Conservation (phyloP, 2,113 vertebrate genomes). For the Riparia riparia region DNA sequence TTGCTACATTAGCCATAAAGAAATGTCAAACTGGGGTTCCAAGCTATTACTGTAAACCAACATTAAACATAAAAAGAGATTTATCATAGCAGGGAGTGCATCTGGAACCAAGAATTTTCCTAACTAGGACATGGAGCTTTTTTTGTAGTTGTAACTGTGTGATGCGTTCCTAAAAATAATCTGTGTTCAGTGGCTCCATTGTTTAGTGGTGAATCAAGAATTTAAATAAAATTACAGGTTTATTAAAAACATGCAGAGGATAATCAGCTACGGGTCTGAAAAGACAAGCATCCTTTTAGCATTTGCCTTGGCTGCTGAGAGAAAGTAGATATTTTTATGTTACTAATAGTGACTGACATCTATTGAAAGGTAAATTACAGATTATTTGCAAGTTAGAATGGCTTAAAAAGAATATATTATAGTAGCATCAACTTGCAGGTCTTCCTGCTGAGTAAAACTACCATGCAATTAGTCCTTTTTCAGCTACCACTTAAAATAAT, state of each 20-base stretch:
- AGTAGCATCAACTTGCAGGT: neutral
- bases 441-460: slow-evolving; percentile 15
- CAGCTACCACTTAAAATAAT: slow-evolving; percentile 23
- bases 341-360: slow-evolving; percentile 32
- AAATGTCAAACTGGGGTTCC: neutral
- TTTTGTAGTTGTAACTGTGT: neutral
- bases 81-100: neutral
- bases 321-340: neutral
- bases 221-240: slow-evolving; percentile 47
- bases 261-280: neutral
- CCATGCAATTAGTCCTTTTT: slow-evolving; percentile 26
- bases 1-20: neutral
- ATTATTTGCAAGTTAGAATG: slow-evolving; percentile 30
- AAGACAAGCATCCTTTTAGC: neutral
- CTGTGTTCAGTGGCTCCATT: neutral
- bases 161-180: neutral
- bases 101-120: neutral
- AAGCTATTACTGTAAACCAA: neutral
- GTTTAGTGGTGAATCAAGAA: slow-evolving; percentile 4
- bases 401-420: neutral
- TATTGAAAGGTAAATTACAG: slow-evolving; percentile 48
- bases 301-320: neutral
- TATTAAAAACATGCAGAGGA: slow-evolving; percentile 37
- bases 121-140: neutral
- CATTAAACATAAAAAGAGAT: neutral